These are phyloP conservation scores for Herpailurus yagouaroundi DNA, from an alignment of 2,113 vertebrate species.

Conservation along the genomic window DNA sequence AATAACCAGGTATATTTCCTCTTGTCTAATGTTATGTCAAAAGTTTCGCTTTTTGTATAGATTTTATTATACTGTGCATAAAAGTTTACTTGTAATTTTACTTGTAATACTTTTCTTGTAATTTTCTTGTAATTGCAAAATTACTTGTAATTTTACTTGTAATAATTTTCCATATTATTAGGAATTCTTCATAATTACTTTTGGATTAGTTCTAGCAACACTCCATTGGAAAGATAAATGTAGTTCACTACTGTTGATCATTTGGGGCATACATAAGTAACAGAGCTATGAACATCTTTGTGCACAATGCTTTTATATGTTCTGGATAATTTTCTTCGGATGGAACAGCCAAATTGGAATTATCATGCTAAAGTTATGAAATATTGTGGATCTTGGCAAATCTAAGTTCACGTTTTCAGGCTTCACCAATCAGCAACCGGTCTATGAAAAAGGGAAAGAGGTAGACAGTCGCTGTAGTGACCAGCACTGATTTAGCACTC, in stretches of 20 bases:
- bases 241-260: background rate
- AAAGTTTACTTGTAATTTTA: conserved; percentile 6
- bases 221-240: background rate
- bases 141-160: background rate
- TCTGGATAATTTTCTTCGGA: background rate
- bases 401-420: background rate
- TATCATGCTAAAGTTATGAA: background rate
- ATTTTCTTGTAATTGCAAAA: too few species aligned
- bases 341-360: background rate
- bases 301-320: background rate
- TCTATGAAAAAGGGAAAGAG: background rate
- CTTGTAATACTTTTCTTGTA: background rate
- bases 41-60: background rate
- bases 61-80: background rate
- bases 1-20: background rate
- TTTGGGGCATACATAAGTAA: background rate
- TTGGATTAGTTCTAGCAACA: background rate
- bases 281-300: background rate
- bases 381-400: background rate
- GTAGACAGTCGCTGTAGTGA: too few species aligned
- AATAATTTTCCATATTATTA: background rate
- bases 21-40: background rate
- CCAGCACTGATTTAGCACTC: background rate
- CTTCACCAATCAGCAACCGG: background rate
- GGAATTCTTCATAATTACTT: background rate